phyloP scores from a whole-genome alignment of 2,113 vertebrate genomes.

The Chaetodon trifascialis region DNA sequence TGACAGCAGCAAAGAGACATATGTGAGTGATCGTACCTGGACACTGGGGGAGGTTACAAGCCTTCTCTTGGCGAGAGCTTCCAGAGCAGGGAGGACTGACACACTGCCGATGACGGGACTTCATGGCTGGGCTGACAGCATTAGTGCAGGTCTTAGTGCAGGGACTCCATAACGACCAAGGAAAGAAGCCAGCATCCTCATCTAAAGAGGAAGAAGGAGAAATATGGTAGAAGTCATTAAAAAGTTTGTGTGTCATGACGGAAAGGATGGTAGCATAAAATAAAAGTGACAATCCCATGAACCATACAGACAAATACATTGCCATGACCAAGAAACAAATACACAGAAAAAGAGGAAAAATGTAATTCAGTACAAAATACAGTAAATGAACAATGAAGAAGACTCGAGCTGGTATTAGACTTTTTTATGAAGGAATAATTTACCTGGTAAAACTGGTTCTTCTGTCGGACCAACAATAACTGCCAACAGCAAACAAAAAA shows the following conservation, averaged over 20 bases:
- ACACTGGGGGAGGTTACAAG: conserved; percentile 91
- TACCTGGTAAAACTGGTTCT: conserved; percentile 81
- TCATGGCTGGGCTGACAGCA: conserved; percentile 77
- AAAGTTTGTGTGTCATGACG: neutral
- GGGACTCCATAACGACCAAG: conserved; percentile 87
- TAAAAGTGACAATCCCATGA: neutral
- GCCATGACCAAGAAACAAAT: neutral
- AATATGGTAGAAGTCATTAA: neutral
- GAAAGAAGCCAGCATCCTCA: conserved; percentile 82
- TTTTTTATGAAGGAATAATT: neutral
- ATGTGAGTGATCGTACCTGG: conserved; percentile 75
- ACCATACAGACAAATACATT: neutral
- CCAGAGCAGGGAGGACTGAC: conserved; percentile 81
- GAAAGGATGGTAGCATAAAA: neutral
- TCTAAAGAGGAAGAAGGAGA: conserved; percentile 56
- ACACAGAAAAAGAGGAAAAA: neutral
- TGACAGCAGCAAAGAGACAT: neutral
- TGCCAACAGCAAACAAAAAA: conserved; percentile 48
- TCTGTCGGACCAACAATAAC: conserved; percentile 75
- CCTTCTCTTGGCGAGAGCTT: conserved; percentile 81
- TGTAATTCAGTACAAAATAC: neutral
- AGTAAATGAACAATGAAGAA: neutral
- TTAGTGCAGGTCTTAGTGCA: conserved; percentile 88
- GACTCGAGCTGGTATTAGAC: neutral
- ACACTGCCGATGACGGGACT: conserved; percentile 85